phyloP scores from a whole-genome alignment of 1,140 invertebrate species.

The Caenorhabditis brenneri region DNA sequence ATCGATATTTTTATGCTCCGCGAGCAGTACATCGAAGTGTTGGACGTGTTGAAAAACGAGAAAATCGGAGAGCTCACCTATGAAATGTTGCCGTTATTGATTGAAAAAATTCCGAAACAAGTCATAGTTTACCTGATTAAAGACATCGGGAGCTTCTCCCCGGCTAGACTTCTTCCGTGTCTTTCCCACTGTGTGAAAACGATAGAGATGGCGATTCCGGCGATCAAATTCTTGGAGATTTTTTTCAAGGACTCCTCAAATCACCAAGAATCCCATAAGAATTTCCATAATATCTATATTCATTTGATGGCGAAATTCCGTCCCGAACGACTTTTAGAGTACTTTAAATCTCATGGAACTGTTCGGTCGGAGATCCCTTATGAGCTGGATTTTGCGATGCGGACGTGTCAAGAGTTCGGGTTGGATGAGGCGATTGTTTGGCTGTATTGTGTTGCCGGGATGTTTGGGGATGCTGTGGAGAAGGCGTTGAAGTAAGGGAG shows the following conservation, averaged over 20 bases:
- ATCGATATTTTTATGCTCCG: conserved; percentile 46
- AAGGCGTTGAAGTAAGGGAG: no score
- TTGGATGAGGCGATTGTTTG: conserved; percentile 83
- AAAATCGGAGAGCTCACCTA: background rate
- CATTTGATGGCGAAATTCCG: conserved; percentile 44
- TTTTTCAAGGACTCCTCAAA: conserved; percentile 8
- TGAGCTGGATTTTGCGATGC: conserved; percentile 73
- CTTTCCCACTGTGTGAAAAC: conserved; percentile 33
- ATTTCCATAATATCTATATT: conserved; percentile 52
- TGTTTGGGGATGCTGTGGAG: background rate
- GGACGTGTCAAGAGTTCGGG: conserved; percentile 73
- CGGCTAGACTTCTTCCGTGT: background rate
- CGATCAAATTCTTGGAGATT: conserved; percentile 46
- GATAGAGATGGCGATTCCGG: conserved; percentile 36
- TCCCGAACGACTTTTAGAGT: conserved; percentile 39
- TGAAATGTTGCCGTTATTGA: conserved; percentile 17
- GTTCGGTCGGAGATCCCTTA: conserved; percentile 60
- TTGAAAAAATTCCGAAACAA: conserved; percentile 50
- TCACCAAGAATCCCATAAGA: background rate
- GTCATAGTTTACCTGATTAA: conserved; percentile 30
- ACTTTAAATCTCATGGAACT: conserved; percentile 35
- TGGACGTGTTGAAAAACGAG: conserved; percentile 46
- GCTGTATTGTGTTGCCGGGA: conserved; percentile 80
- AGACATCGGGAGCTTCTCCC: conserved; percentile 26
- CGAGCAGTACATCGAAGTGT: conserved; percentile 51